phyloP scores from a whole-genome alignment of 2,797 vertebrate genomes.

The Acipenser oxyrinchus region DNA sequence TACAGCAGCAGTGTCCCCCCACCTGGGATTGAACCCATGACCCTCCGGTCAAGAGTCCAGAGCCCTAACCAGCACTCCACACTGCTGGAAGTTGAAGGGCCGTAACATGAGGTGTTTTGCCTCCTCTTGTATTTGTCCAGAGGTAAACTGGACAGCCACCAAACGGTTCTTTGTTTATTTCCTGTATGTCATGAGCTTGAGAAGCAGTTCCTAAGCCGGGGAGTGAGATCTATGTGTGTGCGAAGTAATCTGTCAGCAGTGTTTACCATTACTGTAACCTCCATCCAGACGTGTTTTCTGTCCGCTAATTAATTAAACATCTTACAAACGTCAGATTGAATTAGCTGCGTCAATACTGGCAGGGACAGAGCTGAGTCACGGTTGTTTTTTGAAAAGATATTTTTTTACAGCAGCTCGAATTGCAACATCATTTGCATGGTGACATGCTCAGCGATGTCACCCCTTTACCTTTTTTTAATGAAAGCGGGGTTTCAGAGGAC shows the following conservation, averaged over 20 bases:
- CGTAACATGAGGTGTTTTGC: neutral
- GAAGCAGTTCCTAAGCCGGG: slow-evolving; percentile 1
- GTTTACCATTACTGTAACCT: slow-evolving; percentile 31
- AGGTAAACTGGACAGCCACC: neutral
- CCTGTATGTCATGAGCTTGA: neutral
- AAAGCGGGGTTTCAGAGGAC: too few species aligned
- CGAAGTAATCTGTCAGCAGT: slow-evolving; percentile 30
- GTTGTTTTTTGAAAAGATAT: too few species aligned
- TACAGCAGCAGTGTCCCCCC: too few species aligned
- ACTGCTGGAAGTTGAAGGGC: neutral
- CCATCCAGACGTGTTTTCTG: slow-evolving; percentile 33
- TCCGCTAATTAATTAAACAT: slow-evolving; percentile 50
- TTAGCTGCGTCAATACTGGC: slow-evolving; percentile 27
- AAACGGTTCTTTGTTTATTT: neutral
- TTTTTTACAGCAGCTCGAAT: too few species aligned
- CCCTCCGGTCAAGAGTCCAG: slow-evolving; percentile 7
- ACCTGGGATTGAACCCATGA: neutral
- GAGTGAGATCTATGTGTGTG: slow-evolving; percentile 15
- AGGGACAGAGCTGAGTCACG: too few species aligned
- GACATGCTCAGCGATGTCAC: too few species aligned
- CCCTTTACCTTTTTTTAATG: too few species aligned
- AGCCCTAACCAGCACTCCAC: slow-evolving; percentile 11
- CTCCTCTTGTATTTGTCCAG: neutral
- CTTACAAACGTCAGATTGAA: slow-evolving; percentile 53
- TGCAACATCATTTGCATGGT: too few species aligned